Evolutionary conservation across 2,113 vertebrate species (phyloP).

Genomic region (Zosterops pallidus): DNA sequence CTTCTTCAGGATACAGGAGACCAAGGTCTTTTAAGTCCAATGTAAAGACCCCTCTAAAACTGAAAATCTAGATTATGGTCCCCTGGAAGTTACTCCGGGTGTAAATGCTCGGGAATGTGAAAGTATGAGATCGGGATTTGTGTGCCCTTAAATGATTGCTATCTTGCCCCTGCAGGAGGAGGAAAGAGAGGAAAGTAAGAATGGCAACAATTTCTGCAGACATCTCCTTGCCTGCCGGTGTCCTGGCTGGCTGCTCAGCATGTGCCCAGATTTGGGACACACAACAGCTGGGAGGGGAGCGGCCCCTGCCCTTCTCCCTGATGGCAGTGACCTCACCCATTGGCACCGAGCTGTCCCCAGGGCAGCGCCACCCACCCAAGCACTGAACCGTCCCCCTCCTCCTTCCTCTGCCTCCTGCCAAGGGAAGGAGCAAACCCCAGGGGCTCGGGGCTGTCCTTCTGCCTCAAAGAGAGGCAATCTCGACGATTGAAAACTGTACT

Average conservation of each 20-base stretch:
- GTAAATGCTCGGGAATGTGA: neutral
- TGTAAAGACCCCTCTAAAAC: neutral
- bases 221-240: neutral
- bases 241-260: neutral
- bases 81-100: neutral
- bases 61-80: neutral
- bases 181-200: neutral
- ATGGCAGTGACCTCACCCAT: slow-evolving; percentile 10
- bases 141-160: neutral
- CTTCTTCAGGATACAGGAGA: neutral
- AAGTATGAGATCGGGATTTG: neutral
- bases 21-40: neutral
- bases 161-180: neutral
- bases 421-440: neutral
- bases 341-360: neutral
- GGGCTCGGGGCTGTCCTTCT: neutral
- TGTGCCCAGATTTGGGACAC: neutral
- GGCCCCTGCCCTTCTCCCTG: slow-evolving; percentile 1
- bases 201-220: neutral
- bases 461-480: neutral
- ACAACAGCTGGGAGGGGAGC: slow-evolving; percentile 19
- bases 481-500: neutral
- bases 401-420: neutral
- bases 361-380: neutral
- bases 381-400: neutral